phyloP scores from a whole-genome alignment of 1,140 invertebrate genomes.

The Dolichoris vasculosae region DNA sequence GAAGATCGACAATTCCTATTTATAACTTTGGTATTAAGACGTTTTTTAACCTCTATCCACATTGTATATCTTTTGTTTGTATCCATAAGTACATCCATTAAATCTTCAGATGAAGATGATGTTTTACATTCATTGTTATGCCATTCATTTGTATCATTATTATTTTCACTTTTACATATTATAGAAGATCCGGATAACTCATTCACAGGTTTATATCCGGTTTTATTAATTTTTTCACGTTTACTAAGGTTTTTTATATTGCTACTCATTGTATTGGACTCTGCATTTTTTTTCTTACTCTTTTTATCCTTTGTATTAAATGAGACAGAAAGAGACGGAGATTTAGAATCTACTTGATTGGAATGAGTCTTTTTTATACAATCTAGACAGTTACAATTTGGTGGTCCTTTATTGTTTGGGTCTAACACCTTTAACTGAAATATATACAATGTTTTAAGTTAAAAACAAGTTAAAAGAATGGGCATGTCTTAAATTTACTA shows the following conservation, averaged over 20 bases:
- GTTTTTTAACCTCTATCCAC: conserved; percentile 69
- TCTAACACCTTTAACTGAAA: conserved; percentile 69
- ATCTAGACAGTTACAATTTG: conserved; percentile 69
- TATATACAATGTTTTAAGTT: conserved; percentile 24
- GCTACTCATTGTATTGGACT: conserved; percentile 45
- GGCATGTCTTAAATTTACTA: background rate
- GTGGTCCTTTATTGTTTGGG: conserved; percentile 69
- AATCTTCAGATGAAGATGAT: conserved; percentile 55
- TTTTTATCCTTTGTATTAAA: conserved; percentile 58
- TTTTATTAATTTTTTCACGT: conserved; percentile 36
- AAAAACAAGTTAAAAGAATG: background rate
- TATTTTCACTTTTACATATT: conserved; percentile 11
- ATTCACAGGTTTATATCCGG: background rate
- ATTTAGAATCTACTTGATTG: conserved; percentile 53
- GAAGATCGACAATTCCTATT: conserved; percentile 75
- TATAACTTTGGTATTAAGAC: conserved; percentile 64
- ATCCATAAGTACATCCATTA: conserved; percentile 66
- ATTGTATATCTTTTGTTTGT: conserved; percentile 62
- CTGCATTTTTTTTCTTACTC: conserved; percentile 50
- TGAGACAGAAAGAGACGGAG: conserved; percentile 33
- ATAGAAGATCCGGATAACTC: background rate
- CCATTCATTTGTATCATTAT: conserved; percentile 44
- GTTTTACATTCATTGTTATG: conserved; percentile 57
- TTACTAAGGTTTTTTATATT: conserved; percentile 31
- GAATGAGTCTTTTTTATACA: conserved; percentile 63